Evolutionary conservation across 2,797 vertebrate genomes (phyloP), one percentile per base, ranked within the genome.

Genomic region (Eutrigla gurnardus): DNA sequence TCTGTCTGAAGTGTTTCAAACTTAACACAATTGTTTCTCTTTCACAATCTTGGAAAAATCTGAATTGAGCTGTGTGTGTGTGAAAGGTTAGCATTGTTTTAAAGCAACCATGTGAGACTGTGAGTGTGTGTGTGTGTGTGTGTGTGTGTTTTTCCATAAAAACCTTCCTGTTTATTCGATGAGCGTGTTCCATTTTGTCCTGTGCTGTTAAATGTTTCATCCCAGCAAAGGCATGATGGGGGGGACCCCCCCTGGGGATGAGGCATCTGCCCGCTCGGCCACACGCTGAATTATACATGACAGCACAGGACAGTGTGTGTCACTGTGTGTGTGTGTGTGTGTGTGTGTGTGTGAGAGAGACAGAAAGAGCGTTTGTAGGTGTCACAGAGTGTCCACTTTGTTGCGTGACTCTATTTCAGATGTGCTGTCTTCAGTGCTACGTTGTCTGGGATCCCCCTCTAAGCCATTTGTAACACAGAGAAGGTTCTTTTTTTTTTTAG

Each of bases 201-300:
- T 92, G 89, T 86, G 84, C 93, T 93, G 89, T 91, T 95, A 93
- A 95, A 95, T 95, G 92, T 95, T 95, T 95, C 84, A 95, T 95
- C 82, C 79, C 62, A 79, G 88, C 90, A 88, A 89, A 89, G 92
- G 83, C 90, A 83, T 86, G 91, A 87, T 89, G 89, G 87, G 88
- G 89, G 25, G 25, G 25, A 25, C 25, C 25, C 88, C 91, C 86
- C 90, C 90, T 77, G 84, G 92, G 91, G 93, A 93, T 66, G 73
- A 88, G 89, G 92, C 91, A 92, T 92, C 93, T 93, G 93, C 90
- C 92, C 80, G 87, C 92, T 86, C 58, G 64, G 85, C 90, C 91
- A 89, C 88, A 89, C 58, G 83, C 90, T 95, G 88, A 94, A 95
- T 95, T 93, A 94, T 95, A 89, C 82, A 95, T 95, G 93, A 92